phyloP scores from a whole-genome alignment of 2,797 vertebrate genomes.

The Anguilla megastoma region DNA sequence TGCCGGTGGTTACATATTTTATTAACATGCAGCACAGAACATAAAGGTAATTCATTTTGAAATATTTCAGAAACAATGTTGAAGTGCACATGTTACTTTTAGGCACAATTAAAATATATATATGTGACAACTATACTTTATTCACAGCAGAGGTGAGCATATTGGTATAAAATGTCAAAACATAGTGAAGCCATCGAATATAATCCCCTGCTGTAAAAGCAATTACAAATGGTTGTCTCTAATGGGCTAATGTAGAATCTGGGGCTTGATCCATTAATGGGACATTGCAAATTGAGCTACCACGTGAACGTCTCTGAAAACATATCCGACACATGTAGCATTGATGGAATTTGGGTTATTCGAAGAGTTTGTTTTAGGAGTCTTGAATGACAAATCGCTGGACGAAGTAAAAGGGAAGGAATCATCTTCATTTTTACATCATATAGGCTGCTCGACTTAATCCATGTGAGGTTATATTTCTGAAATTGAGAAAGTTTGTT shows the following conservation, averaged over 20 bases:
- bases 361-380: neutral
- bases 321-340: neutral
- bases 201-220: neutral
- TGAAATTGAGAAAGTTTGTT: neutral
- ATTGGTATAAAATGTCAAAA: neutral
- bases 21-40: neutral
- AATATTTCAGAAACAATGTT: neutral
- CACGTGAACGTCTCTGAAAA: neutral
- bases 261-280: neutral
- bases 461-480: neutral
- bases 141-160: constrained; percentile 1
- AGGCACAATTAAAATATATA: neutral
- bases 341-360: neutral
- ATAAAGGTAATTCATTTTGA: neutral
- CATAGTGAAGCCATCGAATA: constrained; percentile 1
- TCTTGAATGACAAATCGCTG: neutral
- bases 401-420: neutral
- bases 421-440: neutral
- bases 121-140: neutral
- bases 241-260: constrained; percentile 6
- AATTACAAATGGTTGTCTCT: neutral
- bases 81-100: neutral
- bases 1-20: neutral
- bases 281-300: neutral
- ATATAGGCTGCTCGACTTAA: neutral